phyloP scores from a whole-genome alignment of 2,113 vertebrate genomes.

The Microcebus ravelobensis region DNA sequence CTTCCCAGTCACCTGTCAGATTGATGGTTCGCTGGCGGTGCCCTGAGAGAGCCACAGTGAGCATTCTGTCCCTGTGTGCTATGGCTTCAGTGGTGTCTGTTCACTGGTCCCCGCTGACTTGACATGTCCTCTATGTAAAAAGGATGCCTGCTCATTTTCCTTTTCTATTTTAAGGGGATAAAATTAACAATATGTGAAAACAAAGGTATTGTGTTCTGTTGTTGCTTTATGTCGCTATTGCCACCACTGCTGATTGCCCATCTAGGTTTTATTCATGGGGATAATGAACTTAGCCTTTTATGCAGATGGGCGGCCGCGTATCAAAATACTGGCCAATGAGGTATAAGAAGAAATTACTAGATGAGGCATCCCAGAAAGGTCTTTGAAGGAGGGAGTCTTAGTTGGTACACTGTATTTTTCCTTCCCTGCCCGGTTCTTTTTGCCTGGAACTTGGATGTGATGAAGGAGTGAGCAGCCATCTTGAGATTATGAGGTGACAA shows the following conservation, averaged over 20 bases:
- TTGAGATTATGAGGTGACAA: not conserved
- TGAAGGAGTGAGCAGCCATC: not conserved
- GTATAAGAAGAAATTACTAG: not conserved
- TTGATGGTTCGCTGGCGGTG: conserved; percentile 11
- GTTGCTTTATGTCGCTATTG: not conserved
- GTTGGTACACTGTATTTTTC: not conserved
- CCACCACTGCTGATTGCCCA: not conserved
- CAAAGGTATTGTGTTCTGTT: not conserved
- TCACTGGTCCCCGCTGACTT: not conserved
- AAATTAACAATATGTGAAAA: not conserved
- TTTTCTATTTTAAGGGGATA: not conserved
- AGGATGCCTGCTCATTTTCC: not conserved
- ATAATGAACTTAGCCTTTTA: not conserved
- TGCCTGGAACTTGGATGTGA: not conserved
- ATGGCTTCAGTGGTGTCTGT: not conserved
- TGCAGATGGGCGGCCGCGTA: not conserved
- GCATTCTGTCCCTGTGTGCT: not conserved
- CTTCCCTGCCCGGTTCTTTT: not conserved
- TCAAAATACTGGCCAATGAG: not conserved
- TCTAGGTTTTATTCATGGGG: not conserved
- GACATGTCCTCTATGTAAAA: not conserved
- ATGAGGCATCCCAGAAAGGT: not conserved
- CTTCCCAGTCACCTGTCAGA: not conserved
- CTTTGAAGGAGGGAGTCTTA: not conserved
- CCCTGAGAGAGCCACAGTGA: not conserved